Evolutionary conservation across 37 sponge, comb jelly and placozoan genomes (phyloP), one percentile per base, ranked within the genome.

Genomic region (Corticium candelabrum): DNA sequence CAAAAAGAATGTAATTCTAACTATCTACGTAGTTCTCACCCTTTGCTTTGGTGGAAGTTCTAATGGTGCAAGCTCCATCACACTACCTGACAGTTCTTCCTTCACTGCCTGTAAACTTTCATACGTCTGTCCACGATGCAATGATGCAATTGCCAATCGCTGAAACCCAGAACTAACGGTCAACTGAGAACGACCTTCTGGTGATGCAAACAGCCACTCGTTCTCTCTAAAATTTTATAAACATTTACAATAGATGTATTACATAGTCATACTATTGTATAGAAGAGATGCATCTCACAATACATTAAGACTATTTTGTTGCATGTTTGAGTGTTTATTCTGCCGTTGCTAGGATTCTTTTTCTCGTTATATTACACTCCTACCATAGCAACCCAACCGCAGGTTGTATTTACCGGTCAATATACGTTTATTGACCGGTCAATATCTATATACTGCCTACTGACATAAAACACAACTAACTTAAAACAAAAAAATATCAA

Each of bases 131-230:
- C 79, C 81, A 31, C 85, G 82, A 57, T 89, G 89, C 35, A 92
- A 77, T 0, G 85, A 84, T 27, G 88, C 87, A 29, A 92, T 76
- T 62, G 88, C 90, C 15, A 92, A 78, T 40, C 88, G 77, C 62
- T 87, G 75, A 69, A 40, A 87, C 0, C 94, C 84, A 30, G 91
- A 87, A 27, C 82, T 81, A 21, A 80, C 87, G 35, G 93, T 85
- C 39, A 92, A 81, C 69, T 89, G 80, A 0, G 1, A 33, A 0
- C 80, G 76, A 1, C 93, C 93, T 70, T 67, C 70, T 39, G 84
- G 79, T 15, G 80, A 71, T 39, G 83, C 79, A 68, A 92, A 92
- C 33, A 92, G 40, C 93, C 90, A 89, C 21, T 92, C 87, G 2
- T 68, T 75, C 69, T 92, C 90, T 73, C 93, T 92, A 38, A 2